Conservation (phyloP, 1,140 invertebrate genomes). For the Zeugodacus cucurbitae region DNA sequence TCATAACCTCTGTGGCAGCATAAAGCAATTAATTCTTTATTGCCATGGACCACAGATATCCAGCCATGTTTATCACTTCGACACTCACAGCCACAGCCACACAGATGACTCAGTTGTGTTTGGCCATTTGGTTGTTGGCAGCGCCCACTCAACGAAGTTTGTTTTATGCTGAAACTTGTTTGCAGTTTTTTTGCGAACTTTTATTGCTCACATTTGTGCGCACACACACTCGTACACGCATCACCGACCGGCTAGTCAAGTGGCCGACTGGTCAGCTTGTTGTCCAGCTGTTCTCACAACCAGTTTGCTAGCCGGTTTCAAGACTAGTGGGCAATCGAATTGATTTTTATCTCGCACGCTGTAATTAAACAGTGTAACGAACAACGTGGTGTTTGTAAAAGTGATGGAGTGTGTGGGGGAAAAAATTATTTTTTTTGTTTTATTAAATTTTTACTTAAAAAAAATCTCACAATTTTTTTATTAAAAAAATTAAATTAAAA, state of each 20-base stretch:
- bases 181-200: not conserved
- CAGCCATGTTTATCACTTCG: not conserved
- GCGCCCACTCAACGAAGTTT: not conserved
- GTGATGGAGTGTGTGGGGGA: too few relatives aligned
- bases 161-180: not conserved
- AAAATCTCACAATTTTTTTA: too few relatives aligned
- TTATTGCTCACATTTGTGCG: not conserved
- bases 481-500: too few relatives aligned
- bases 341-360: not conserved
- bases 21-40: slow-evolving; percentile 20
- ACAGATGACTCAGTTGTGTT: not conserved
- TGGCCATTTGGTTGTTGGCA: not conserved
- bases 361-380: not conserved
- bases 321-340: not conserved
- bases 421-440: not conserved
- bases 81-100: not conserved
- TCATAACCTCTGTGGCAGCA: not conserved
- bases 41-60: not conserved
- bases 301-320: not conserved
- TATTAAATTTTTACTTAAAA: too few relatives aligned
- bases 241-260: not conserved
- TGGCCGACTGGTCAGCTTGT: not conserved
- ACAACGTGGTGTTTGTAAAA: not conserved
- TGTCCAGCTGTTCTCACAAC: slow-evolving; percentile 23
- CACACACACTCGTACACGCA: not conserved